Conservation (phyloP, 2,888 invertebrate genomes). For the Odontocolon sp. region DNA sequence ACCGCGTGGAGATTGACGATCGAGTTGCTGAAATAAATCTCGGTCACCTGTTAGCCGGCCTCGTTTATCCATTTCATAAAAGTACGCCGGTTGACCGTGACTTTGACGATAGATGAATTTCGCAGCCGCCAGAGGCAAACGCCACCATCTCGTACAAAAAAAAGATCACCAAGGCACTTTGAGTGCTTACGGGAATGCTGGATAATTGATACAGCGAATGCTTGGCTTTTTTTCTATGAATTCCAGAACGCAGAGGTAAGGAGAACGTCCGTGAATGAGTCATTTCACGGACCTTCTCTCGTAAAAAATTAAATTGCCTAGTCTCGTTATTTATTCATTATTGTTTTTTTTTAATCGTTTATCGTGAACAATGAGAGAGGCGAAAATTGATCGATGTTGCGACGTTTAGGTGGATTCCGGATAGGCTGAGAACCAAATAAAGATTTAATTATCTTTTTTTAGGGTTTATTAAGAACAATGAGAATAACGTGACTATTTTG, state of each 20-base stretch:
- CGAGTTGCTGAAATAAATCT: constrained; percentile 9
- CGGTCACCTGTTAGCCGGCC: constrained; percentile 10
- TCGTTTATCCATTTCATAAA: constrained; percentile 16
- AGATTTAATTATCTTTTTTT: too few species aligned
- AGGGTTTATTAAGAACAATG: background rate
- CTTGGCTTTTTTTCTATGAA: constrained; percentile 7
- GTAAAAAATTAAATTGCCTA: background rate
- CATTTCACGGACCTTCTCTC: constrained; percentile 22
- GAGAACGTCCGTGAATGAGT: constrained; percentile 27
- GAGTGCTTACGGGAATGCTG: constrained; percentile 13
- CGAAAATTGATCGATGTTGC: background rate
- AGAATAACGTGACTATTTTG: constrained; percentile 69
- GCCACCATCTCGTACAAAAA: background rate
- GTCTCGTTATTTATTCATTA: background rate
- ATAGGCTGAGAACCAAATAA: too few species aligned
- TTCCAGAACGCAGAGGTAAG: constrained; percentile 8
- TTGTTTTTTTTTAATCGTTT: background rate
- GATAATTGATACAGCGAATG: constrained; percentile 37
- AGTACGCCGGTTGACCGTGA: constrained; percentile 16
- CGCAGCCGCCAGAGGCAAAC: background rate
- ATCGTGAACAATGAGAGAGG: background rate
- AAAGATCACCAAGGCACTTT: constrained; percentile 5
- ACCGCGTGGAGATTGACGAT: background rate
- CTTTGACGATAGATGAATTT: constrained; percentile 29
- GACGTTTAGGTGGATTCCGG: too few species aligned